Evolutionary conservation across 2,888 invertebrate species (phyloP), one percentile per base, ranked within the genome.

Genomic region (Drosophila diplacantha): DNA sequence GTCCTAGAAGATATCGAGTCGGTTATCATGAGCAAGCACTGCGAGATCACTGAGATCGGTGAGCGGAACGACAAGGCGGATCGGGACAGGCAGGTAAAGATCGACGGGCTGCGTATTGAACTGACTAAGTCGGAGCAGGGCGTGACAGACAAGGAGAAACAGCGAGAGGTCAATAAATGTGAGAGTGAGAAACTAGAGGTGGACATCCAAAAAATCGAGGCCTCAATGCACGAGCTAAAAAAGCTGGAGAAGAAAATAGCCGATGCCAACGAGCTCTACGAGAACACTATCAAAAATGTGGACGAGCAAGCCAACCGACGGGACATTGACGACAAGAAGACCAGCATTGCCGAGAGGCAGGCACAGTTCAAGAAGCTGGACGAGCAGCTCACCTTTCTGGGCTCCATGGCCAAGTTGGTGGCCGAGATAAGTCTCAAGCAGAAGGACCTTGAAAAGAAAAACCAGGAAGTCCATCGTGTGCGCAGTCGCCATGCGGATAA

Each of bases 401-500:
- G 86, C 58, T 86, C 87, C n/a, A 84, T 88, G 43, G 79, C 86
- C 3, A 86, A 86, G 57, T 43, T 85, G 14, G 81, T 80, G 49
- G 83, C 87, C 4, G 88, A 88, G 58, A 85, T 88, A 2, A 68
- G 61, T 20, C 64, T 87, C 2, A 89, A 88, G 52, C 83, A 88
- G 53, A 85, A 86, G 43, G 88, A 88, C 51, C 59, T 86, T 0
- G 85, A 86, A 3, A 87, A 87, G 58, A 85, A 85, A 29, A 85
- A 92, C 88, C 86, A 90, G 83, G 90, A 94, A 89, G 86, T 93
- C 76, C 85, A 90, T 83, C 86, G 90, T 81, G 87, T 94, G 12
- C 92, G 91, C 85, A 91, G 91, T 67, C 94, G 94, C 83, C 93
- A 95, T 79, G 91, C 90, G 53, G 90, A 91, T 12, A 90, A 91